phyloP scores from a whole-genome alignment of 2,888 invertebrate species.

The Caenorhabditis sp. region DNA sequence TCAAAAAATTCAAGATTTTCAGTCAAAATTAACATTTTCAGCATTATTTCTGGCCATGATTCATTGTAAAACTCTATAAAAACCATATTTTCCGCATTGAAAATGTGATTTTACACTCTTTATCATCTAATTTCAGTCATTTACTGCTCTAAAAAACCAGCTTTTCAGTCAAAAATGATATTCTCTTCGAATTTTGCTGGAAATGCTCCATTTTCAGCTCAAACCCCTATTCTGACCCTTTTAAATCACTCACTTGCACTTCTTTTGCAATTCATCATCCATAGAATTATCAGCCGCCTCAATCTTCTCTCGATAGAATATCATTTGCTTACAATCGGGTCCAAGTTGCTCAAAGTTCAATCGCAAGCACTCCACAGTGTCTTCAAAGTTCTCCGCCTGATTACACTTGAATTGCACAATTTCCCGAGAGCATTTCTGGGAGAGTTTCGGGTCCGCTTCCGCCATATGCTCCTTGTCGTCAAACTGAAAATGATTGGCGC shows the following conservation, averaged over 20 bases:
- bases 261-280: slow-evolving; percentile 73
- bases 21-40: no score
- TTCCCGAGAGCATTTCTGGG: slow-evolving; percentile 63
- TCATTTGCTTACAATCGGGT: slow-evolving; percentile 71
- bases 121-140: no score
- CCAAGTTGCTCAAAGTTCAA: slow-evolving; percentile 59
- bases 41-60: no score
- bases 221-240: background rate
- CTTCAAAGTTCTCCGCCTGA: slow-evolving; percentile 47
- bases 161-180: no score
- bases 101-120: no score
- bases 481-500: slow-evolving; percentile 73
- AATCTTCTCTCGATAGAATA: slow-evolving; percentile 73
- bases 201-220: background rate
- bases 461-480: slow-evolving; percentile 82
- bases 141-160: no score
- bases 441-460: slow-evolving; percentile 73
- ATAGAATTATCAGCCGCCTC: slow-evolving; percentile 72
- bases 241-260: slow-evolving; percentile 76
- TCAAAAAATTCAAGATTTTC: no score
- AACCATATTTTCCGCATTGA: no score
- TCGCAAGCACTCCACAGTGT: slow-evolving; percentile 72
- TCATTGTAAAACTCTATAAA: no score
- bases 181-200: background rate
- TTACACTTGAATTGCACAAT: slow-evolving; percentile 53